Base-by-base conservation (phyloP, 30 jellyfish, hydroid and myxozoan species). In the Morbakka virulenta region DNA sequence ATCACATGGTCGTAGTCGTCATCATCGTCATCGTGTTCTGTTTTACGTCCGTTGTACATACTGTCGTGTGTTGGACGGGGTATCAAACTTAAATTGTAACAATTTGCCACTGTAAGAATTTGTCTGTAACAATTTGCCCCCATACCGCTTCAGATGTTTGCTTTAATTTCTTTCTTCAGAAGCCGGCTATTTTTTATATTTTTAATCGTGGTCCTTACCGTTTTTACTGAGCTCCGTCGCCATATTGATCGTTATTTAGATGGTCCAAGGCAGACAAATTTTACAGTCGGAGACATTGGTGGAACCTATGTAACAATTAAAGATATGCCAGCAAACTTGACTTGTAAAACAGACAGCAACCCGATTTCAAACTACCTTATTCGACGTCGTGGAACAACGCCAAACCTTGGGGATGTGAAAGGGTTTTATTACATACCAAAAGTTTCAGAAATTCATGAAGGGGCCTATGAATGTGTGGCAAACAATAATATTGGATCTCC, bases 381-480 rank as follows among this genome's bases (percentile, higher is more conserved):
- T 14, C 80, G 88, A 1, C 62, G 72, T 50, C 84, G 61, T 50
- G 95, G 88, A 33, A 52, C 88, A 1, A 52, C 84, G 3, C 52
- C 65, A 11, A 83, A 83, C 4, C 49, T 52, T 35, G 71, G 67
- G n/a, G 74, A 25, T 21, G 72, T 41, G 3, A 50, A 23, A 32
- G 29, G 76, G n/a, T 41, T 41, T 74, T 80, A 72, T 52, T 28
- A 61, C 34, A 88, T 91, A 32, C 80, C 62, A 0, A 68, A 80
- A 25, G 89, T 69, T 31, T 17, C 50, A 13, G 77, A 31, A 17
- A 50, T 68, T 4, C 82, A 91, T 50, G 93, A 84, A 29, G 98
- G 96, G 9, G 63, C 70, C 1, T 91, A 91, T 63, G 96, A 84
- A 48, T 91, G 98, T 52, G 68, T 82, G 28, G 95, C 98, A 27